Base-by-base conservation (phyloP, 2,797 vertebrate genomes). In the Chaunax sp. region DNA sequence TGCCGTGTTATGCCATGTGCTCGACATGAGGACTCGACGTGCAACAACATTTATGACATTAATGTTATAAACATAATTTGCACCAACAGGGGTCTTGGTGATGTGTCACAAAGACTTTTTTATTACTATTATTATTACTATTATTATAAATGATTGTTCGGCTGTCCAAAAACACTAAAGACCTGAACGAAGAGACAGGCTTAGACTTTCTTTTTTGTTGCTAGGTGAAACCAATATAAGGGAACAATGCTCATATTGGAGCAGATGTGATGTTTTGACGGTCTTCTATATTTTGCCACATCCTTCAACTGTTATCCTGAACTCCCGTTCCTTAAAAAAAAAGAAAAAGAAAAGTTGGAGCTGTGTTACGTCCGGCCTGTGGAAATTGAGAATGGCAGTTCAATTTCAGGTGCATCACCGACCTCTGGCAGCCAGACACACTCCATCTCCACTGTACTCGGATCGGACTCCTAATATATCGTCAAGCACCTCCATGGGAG, bases 321-420 rank as follows among this genome's bases (percentile, higher is more conserved):
- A 50, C 44, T 54, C 28, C 46, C 20, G 33, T 55, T 50, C 19
- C 35, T n/a, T 46, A 25, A 20, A 25, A 13, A 28, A 23, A 16
- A 38, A 19, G 25, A 20, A 35, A 41, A 11, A 8, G 23, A 28
- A 16, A 43, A 43, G 38, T 8, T 1, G 26, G 37, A 47, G 28
- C 10, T 15, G 46, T 23, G 64, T 41, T 47, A 40, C 20, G 23
- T 56, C 38, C 12, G 11, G 15, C 46, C 44, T 59, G 53, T 10
- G 25, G 60, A 64, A 86, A 90, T 83, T 40, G 68, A 86, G 81
- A 84, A 43, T 82, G 85, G 81, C 85, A 78, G 75, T 80, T 75
- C 71, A 89, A 91, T 90, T 85, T 77, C 79, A 75, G 72, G 55
- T 50, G 69, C 45, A 40, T 87, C 83, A 81, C 77, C 75, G 64